Conservation (phyloP, 2,888 invertebrate genomes). For the Glaucopsyche alexis region DNA sequence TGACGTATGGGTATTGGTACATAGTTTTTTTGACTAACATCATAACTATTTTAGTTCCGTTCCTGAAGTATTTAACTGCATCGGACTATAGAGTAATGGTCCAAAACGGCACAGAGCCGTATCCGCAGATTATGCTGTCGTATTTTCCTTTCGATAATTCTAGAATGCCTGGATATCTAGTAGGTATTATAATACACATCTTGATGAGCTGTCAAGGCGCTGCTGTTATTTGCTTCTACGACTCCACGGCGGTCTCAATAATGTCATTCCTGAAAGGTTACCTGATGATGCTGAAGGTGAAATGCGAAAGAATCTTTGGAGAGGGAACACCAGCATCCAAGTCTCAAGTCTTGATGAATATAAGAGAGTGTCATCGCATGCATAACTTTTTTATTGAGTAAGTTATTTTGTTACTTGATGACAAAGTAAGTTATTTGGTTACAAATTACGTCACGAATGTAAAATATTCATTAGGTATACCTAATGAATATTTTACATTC, state of each 20-base stretch:
- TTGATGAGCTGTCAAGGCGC: constrained; percentile 50
- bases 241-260: constrained; percentile 53
- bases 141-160: constrained; percentile 64
- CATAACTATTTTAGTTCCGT: constrained; percentile 48
- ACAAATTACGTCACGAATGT: too few relatives aligned
- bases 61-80: constrained; percentile 49
- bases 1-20: constrained; percentile 55
- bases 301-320: constrained; percentile 52
- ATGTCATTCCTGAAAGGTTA: constrained; percentile 64
- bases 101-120: constrained; percentile 47
- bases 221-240: constrained; percentile 53
- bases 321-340: constrained; percentile 36
- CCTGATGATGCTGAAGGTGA: constrained; percentile 50
- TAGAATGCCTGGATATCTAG: constrained; percentile 54
- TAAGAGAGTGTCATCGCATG: constrained; percentile 59
- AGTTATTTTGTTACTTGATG: too few relatives aligned
- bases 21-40: constrained; percentile 50
- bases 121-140: constrained; percentile 56
- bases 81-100: constrained; percentile 49
- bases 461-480: too few relatives aligned
- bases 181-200: constrained; percentile 48
- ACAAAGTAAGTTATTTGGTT: too few relatives aligned
- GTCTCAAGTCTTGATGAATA: constrained; percentile 44
- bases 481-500: too few relatives aligned
- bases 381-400: constrained; percentile 56